These are phyloP conservation scores for Tenthredo mesomela DNA, from an alignment of 2,888 invertebrate genomes.

Conservation along the genomic window DNA sequence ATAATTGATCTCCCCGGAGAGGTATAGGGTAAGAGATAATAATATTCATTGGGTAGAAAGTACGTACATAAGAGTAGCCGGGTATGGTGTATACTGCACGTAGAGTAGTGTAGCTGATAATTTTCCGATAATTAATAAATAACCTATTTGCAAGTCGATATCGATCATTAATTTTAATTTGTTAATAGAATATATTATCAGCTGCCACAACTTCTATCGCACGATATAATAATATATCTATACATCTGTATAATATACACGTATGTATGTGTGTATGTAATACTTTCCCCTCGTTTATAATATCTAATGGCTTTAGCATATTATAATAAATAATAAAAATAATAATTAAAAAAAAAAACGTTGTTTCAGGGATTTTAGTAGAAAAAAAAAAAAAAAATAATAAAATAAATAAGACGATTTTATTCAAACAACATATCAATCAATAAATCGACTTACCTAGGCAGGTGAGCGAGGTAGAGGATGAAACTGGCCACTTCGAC, in stretches of 20 bases:
- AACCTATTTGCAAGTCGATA: slow-evolving; percentile 47
- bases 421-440: background rate
- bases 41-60: slow-evolving; percentile 47
- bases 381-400: too few relatives aligned
- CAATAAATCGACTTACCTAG: slow-evolving; percentile 80
- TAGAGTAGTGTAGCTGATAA: background rate
- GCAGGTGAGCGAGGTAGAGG: slow-evolving; percentile 86
- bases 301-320: background rate
- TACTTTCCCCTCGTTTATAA: background rate
- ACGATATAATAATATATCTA: background rate
- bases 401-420: background rate
- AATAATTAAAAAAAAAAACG: background rate
- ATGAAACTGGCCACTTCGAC: slow-evolving; percentile 86
- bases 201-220: background rate
- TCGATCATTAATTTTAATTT: slow-evolving; percentile 41
- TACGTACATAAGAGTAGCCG: slow-evolving; percentile 3
- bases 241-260: too few relatives aligned
- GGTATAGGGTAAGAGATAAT: slow-evolving; percentile 7
- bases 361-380: background rate
- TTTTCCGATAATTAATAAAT: slow-evolving; percentile 49
- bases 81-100: background rate
- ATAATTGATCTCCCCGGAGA: slow-evolving; percentile 28
- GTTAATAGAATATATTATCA: slow-evolving; percentile 21
- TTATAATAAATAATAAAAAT: background rate
- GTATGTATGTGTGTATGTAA: too few relatives aligned